phyloP scores from a whole-genome alignment of 1,140 invertebrate species.

The Globodera ellingtonae region DNA sequence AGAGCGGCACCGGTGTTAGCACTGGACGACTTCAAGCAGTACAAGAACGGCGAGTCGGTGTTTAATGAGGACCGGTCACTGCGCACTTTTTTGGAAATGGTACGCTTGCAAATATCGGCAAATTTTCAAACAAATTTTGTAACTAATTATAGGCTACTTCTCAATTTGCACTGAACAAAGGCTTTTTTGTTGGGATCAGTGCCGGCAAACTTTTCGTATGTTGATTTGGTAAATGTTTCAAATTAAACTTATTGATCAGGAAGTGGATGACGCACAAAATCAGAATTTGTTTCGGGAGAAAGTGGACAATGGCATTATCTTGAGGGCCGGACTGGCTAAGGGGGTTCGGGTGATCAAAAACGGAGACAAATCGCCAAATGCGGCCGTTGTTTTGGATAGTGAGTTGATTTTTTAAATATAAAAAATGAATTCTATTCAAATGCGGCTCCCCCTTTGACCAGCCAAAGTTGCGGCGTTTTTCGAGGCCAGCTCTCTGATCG shows the following conservation, averaged over 20 bases:
- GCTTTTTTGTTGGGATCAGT: constrained; percentile 33
- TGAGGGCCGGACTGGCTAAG: constrained; percentile 37
- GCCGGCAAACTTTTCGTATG: constrained; percentile 37
- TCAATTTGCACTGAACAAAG: constrained; percentile 39
- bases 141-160: constrained; percentile 22
- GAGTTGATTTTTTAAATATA: constrained; percentile 11
- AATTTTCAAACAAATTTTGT: background rate
- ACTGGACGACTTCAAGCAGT: constrained; percentile 36
- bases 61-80: constrained; percentile 40
- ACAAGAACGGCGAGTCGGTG: constrained; percentile 28
- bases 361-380: constrained; percentile 27
- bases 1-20: constrained; percentile 12
- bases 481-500: constrained; percentile 19
- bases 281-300: constrained; percentile 4
- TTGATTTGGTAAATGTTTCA: background rate
- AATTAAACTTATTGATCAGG: background rate
- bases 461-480: constrained; percentile 41
- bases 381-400: constrained; percentile 41
- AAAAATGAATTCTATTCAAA: no score
- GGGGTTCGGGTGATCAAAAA: constrained; percentile 37
- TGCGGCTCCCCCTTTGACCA: constrained; percentile 15
- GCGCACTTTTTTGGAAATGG: constrained; percentile 38
- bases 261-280: constrained; percentile 4
- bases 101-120: background rate
- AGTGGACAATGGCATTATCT: constrained; percentile 36